phyloP scores from a whole-genome alignment of 2,113 vertebrate species.

The Poecilia latipinna region DNA sequence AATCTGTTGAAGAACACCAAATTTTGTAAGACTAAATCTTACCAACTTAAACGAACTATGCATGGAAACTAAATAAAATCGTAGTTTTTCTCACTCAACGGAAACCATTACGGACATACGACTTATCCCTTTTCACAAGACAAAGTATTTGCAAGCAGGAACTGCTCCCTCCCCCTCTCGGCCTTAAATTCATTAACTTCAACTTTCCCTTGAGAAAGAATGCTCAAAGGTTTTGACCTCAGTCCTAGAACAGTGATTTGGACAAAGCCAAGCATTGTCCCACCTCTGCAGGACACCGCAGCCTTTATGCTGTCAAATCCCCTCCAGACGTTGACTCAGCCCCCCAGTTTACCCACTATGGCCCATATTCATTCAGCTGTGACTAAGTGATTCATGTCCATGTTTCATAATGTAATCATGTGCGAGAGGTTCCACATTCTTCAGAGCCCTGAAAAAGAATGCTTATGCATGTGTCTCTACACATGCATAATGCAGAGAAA shows the following conservation, averaged over 20 bases:
- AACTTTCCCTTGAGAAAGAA: constrained; percentile 47
- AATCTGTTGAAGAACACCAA: background rate
- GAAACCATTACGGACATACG: background rate
- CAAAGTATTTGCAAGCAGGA: constrained; percentile 11
- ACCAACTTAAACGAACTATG: background rate
- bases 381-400: constrained; percentile 73
- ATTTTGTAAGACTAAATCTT: background rate
- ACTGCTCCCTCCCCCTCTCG: background rate
- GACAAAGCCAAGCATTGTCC: constrained; percentile 62
- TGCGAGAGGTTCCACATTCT: constrained; percentile 64
- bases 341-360: constrained; percentile 60
- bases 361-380: constrained; percentile 66
- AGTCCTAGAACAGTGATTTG: constrained; percentile 32
- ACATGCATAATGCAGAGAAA: constrained; percentile 25
- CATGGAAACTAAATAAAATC: background rate
- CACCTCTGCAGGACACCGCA: constrained; percentile 49
- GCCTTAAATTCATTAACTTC: constrained; percentile 46
- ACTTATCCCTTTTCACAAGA: background rate
- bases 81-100: background rate
- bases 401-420: constrained; percentile 78
- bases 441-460: constrained; percentile 68
- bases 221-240: constrained; percentile 42
- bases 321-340: constrained; percentile 45
- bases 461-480: constrained; percentile 46
- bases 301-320: constrained; percentile 37